Conservation (phyloP, 2,888 invertebrate genomes). For the Synergus japonicus region DNA sequence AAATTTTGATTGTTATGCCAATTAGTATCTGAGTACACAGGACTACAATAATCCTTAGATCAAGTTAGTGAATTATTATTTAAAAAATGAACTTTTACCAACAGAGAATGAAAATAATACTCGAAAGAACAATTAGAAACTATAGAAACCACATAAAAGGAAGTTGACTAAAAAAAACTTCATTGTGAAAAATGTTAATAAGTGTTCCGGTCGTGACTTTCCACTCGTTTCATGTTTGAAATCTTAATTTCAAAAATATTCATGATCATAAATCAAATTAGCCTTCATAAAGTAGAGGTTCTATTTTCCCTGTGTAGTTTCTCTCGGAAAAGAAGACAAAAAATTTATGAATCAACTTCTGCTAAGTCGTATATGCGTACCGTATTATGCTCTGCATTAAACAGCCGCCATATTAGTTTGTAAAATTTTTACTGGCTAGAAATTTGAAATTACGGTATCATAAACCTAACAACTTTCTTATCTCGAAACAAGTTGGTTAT, state of each 20-base stretch:
- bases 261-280: constrained; percentile 45
- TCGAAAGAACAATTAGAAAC: too few species aligned
- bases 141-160: too few species aligned
- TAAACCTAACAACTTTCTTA: constrained; percentile 22
- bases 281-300: constrained; percentile 40
- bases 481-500: not conserved
- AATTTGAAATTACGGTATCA: not conserved
- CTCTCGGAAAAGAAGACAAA: not conserved
- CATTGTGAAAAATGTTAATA: too few species aligned
- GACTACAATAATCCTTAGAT: too few species aligned
- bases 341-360: not conserved
- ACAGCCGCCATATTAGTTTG: not conserved
- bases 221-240: not conserved
- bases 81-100: too few species aligned
- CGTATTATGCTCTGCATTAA: not conserved
- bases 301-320: not conserved
- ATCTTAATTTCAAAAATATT: constrained; percentile 42
- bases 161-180: too few species aligned
- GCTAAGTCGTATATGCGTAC: not conserved
- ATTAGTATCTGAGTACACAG: not conserved
- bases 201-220: not conserved
- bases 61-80: too few species aligned
- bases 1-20: constrained; percentile 44
- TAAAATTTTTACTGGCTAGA: constrained; percentile 1
- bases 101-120: too few species aligned